Evolutionary conservation across 2,888 invertebrate species (phyloP).

Genomic region (Drosophila crucigera): DNA sequence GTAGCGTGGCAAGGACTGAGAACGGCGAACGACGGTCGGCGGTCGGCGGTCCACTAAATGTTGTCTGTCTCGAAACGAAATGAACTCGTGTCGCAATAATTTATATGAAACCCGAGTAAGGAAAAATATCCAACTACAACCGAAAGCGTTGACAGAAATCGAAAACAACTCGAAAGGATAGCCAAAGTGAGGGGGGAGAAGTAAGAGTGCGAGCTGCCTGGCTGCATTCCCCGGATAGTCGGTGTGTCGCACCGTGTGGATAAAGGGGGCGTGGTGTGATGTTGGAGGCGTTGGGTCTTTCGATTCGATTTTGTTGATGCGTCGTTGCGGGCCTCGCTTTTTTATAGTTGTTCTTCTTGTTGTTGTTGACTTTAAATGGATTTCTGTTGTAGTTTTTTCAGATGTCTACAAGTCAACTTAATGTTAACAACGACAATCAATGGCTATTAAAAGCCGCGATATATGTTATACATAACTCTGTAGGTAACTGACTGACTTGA

Average conservation of each 20-base stretch:
- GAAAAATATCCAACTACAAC: conserved; percentile 7
- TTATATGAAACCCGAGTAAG: conserved; percentile 56
- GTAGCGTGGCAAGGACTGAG: conserved; percentile 24
- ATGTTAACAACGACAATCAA: conserved; percentile 79
- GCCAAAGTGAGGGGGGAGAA: neutral
- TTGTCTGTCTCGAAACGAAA: conserved; percentile 39
- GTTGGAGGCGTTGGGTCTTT: conserved; percentile 60
- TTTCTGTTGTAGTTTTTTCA: conserved; percentile 72
- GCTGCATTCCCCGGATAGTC: conserved; percentile 20
- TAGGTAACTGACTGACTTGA: conserved; percentile 24
- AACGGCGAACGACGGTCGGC: conserved; percentile 1
- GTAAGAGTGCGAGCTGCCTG: conserved; percentile 19
- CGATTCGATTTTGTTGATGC: conserved; percentile 44
- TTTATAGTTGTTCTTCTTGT: conserved; percentile 24
- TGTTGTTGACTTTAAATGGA: conserved; percentile 66
- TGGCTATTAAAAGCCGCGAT: conserved; percentile 75
- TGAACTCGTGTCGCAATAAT: conserved; percentile 75
- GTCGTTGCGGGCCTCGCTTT: conserved; percentile 30
- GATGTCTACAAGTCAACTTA: conserved; percentile 74
- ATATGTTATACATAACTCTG: conserved; percentile 64
- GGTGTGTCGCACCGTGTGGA: neutral
- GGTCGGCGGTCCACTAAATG: conserved; percentile 31
- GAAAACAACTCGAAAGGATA: conserved; percentile 31
- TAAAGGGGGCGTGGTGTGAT: neutral
- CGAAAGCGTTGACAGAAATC: conserved; percentile 55